Conservation (phyloP, 2,113 vertebrate genomes). For the Leptodactylus fuscus region DNA sequence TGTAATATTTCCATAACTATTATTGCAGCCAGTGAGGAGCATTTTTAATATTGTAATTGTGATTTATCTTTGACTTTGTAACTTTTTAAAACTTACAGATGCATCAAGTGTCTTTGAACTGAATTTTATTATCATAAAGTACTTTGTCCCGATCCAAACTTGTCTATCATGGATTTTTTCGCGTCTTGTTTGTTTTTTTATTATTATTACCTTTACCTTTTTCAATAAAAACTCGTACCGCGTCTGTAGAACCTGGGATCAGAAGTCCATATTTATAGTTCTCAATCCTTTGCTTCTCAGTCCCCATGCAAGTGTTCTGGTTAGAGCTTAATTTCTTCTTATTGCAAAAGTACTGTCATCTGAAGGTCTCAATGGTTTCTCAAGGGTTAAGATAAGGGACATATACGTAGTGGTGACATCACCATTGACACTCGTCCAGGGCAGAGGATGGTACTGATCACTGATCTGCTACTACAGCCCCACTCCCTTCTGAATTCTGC, state of each 20-base stretch:
- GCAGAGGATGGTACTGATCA: constrained; percentile 85
- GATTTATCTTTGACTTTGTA: background rate
- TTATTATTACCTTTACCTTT: background rate
- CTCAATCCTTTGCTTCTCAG: background rate
- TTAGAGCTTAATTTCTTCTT: constrained; percentile 49
- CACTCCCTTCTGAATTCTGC: background rate
- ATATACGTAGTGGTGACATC: constrained; percentile 81
- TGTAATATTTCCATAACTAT: background rate
- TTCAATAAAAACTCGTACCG: background rate
- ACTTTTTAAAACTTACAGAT: background rate
- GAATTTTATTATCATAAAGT: background rate
- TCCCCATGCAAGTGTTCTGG: background rate
- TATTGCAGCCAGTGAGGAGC: no score
- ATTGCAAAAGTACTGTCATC: constrained; percentile 22
- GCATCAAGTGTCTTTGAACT: background rate
- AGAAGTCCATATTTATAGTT: background rate
- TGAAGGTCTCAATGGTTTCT: background rate
- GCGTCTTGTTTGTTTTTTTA: background rate
- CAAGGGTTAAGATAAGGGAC: constrained; percentile 20
- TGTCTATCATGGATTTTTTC: background rate
- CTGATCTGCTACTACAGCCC: constrained; percentile 76
- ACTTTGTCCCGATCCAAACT: no score
- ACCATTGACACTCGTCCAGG: constrained; percentile 89
- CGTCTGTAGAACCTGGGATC: background rate
- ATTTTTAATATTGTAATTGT: background rate